Percentiles rank a stretch among this genome's conserved stretches.
These are phyloP conservation scores for Chaetorhynchus papuensis DNA, from an alignment of 2,113 vertebrate species.

Conservation along the genomic window DNA sequence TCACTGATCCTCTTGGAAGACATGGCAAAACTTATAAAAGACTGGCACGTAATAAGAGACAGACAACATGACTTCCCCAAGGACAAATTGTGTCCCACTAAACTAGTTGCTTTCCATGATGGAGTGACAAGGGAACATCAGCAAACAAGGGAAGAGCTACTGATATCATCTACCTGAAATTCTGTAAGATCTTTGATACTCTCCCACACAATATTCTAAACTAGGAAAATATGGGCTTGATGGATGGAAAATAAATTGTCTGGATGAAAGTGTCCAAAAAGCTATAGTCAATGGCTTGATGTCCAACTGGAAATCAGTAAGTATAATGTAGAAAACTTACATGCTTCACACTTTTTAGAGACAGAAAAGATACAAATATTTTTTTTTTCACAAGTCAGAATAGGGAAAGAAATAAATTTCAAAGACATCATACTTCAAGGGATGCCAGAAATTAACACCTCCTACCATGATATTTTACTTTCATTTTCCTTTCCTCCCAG, in stretches of 20 bases:
- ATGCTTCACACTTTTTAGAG: background rate
- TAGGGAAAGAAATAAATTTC: background rate
- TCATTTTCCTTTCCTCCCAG: background rate
- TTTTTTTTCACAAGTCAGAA: background rate
- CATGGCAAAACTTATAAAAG: background rate
- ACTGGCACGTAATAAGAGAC: background rate
- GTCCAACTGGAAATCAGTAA: background rate
- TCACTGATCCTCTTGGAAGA: background rate
- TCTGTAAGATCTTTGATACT: background rate
- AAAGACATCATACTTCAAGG: background rate
- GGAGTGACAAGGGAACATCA: background rate
- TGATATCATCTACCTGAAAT: background rate
- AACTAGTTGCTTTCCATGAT: background rate
- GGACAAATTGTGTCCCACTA: background rate
- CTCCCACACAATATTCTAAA: background rate
- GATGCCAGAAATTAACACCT: background rate
- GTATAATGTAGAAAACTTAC: background rate
- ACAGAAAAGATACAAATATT: accelerated
- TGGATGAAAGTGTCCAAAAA: background rate
- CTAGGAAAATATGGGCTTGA: background rate
- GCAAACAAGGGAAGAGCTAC: background rate
- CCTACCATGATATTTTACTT: background rate
- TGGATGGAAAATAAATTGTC: background rate
- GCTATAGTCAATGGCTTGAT: background rate
- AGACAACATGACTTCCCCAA: background rate